Conservation (phyloP, 2,888 invertebrate species). For the Lottia scabra region DNA sequence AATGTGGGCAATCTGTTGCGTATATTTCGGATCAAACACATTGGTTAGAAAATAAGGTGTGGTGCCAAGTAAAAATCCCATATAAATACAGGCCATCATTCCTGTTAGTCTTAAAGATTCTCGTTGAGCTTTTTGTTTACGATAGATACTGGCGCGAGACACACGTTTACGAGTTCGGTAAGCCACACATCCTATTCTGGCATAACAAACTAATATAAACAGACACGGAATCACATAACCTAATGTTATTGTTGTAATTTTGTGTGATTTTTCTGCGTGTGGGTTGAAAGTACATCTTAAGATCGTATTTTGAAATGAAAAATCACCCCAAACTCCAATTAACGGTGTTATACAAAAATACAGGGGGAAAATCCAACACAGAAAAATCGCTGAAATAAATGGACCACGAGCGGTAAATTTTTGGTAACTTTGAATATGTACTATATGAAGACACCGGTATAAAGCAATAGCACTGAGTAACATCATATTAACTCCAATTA, state of each 20-base stretch:
- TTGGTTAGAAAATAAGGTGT: constrained; percentile 57
- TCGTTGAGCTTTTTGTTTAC: constrained; percentile 29
- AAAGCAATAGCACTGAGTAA: constrained; percentile 53
- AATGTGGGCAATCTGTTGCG: constrained; percentile 50
- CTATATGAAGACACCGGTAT: constrained; percentile 52
- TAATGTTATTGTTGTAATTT: constrained; percentile 46
- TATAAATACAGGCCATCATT: constrained; percentile 61
- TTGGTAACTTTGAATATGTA: constrained; percentile 45
- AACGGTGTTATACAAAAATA: constrained; percentile 49
- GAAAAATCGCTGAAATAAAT: constrained; percentile 35
- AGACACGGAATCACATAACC: constrained; percentile 57
- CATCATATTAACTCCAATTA: constrained; percentile 53
- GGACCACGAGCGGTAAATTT: constrained; percentile 40
- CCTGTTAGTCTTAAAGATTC: constrained; percentile 51
- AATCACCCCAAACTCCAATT: constrained; percentile 49
- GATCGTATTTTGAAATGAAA: constrained; percentile 46
- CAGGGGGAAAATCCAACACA: constrained; percentile 53
- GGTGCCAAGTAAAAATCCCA: constrained; percentile 52
- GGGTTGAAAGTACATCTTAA: constrained; percentile 52
- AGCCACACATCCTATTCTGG: constrained; percentile 53
- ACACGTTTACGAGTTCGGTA: constrained; percentile 45
- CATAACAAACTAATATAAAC: constrained; percentile 54
- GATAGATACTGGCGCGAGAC: constrained; percentile 39
- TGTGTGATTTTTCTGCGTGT: constrained; percentile 48
- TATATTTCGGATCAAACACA: constrained; percentile 43